A percentile compares a stretch with the other conserved stretches of the same genome.
Conservation (phyloP, 2,113 vertebrate genomes). For the Pomatorhinus ruficollis region DNA sequence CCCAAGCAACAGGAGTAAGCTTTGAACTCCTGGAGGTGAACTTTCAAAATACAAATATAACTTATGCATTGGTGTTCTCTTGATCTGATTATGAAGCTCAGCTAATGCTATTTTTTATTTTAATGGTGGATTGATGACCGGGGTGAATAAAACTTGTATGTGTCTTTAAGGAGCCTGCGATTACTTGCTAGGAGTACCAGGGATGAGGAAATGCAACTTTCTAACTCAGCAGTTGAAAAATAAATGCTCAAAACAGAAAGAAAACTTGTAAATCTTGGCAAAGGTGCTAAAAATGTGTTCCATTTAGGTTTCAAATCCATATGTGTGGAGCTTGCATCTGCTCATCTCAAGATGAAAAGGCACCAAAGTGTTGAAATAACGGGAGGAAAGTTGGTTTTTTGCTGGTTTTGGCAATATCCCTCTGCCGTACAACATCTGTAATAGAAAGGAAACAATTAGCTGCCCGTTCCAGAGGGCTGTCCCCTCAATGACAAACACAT, state of each 20-base stretch:
- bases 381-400: background rate
- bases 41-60: background rate
- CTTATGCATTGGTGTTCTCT: background rate
- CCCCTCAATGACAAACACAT: background rate
- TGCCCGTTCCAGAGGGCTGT: background rate
- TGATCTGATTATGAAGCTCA: background rate
- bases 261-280: background rate
- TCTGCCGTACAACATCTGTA: background rate
- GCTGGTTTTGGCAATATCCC: background rate
- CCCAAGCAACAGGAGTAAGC: background rate
- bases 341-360: background rate
- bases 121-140: background rate
- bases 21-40: background rate
- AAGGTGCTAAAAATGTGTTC: background rate
- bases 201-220: background rate
- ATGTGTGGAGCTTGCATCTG: background rate
- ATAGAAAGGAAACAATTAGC: conserved; percentile 8
- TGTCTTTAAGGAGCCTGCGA: background rate
- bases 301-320: background rate
- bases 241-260: background rate
- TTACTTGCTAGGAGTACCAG: background rate
- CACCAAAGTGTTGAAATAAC: background rate
- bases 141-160: background rate
- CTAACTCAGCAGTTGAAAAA: background rate
- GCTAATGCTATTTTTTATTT: background rate